phyloP scores from a whole-genome alignment of 2,113 vertebrate species.

The Eurystomus gularis region DNA sequence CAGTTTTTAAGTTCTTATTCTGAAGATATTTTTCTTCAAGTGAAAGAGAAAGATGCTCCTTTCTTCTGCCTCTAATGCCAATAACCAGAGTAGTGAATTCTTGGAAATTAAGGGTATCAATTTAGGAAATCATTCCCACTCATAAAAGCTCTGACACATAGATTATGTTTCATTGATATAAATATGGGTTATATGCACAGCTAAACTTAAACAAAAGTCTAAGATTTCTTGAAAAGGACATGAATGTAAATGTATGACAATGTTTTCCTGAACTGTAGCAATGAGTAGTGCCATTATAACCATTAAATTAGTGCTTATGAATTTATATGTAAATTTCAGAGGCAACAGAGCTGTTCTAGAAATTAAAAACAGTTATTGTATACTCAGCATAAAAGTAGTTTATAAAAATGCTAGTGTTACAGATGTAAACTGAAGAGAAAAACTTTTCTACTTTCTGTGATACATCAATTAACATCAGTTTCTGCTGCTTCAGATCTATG shows the following conservation, averaged over 20 bases:
- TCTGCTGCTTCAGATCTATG: background rate
- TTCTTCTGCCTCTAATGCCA: background rate
- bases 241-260: background rate
- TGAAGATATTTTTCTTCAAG: background rate
- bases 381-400: background rate
- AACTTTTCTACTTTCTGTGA: background rate
- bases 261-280: background rate
- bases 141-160: background rate
- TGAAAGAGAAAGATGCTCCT: background rate
- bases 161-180: background rate
- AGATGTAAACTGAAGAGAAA: background rate
- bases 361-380: background rate
- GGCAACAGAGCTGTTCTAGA: background rate
- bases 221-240: background rate
- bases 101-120: background rate
- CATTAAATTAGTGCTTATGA: background rate
- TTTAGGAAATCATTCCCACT: background rate
- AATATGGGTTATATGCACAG: background rate
- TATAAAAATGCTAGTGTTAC: background rate
- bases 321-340: background rate
- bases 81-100: background rate
- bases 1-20: background rate
- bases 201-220: background rate
- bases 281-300: background rate
- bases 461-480: background rate